Base-by-base conservation (phyloP, 2,888 invertebrate genomes). In the Hirtodrosophila cameraria region DNA sequence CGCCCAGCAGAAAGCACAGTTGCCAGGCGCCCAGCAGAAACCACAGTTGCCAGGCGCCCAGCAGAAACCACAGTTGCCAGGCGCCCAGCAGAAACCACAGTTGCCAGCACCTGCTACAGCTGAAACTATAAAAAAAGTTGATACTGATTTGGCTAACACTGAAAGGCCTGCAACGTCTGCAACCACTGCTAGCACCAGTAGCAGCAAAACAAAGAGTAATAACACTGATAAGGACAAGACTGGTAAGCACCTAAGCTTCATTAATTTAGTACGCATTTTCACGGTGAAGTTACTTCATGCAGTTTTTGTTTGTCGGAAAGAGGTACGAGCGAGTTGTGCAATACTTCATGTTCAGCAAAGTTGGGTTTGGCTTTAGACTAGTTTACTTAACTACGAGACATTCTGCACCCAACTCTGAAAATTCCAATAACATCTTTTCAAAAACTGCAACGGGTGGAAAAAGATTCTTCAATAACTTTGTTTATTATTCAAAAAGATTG, bases 211-310 rank as follows among this genome's bases (percentile, higher is more conserved):
- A 25, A 48, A 31, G 5, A 23, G 8, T 36, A 59, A 11, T 12
- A 38, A 8, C 27, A 41, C 38, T 28, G 55, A 63, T 13, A 66
- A 66, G 15, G 75, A 66, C 43, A 87, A 83, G 71, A 68, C 75
- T 67, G 80, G 80, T 81, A 63, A 60, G 76, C 36, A 3, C 1
- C 1, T 1, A 8, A 31, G 4, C 18, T 27, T 2, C 0, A 3
- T n/a, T 1, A 8, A n/a, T 13, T 27, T 54, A 23, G 11, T 12
- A 18, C 18, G 18, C 18, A 18, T 18, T 18, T 5, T 4, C 18
- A 18, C 18, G 18, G 4, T 18, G 18, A 18, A 18, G 18, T 18
- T 18, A 18, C 5, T 18, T 18, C 18, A 18, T 4, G 18, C n/a
- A n/a, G 18, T 18, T 3, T 4, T 18, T 18, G 18, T 18, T 18